Evolutionary conservation across 2,888 invertebrate species (phyloP).

Genomic region (Chorisops tibialis): DNA sequence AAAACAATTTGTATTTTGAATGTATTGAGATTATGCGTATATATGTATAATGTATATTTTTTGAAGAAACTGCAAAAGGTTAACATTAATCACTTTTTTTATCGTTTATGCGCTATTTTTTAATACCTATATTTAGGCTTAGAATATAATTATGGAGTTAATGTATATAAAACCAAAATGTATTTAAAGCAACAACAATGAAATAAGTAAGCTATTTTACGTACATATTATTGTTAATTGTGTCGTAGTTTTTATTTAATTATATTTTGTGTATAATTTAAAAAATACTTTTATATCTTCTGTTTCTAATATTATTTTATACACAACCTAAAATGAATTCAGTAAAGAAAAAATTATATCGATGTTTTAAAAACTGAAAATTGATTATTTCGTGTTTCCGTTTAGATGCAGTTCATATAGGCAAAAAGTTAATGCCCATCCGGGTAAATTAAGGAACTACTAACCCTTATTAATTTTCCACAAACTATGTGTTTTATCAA

Average conservation of each 20-base stretch:
- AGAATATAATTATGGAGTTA: constrained; percentile 1
- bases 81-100: not conserved
- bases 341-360: constrained; percentile 16
- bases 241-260: too few species aligned
- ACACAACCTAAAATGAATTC: not conserved
- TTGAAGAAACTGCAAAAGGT: too few species aligned
- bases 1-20: too few species aligned
- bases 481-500: too few species aligned
- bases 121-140: not conserved
- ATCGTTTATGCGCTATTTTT: constrained; percentile 6
- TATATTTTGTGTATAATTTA: too few species aligned
- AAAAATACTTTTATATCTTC: not conserved
- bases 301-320: constrained; percentile 25
- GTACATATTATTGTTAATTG: constrained; percentile 3
- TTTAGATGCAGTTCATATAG: too few species aligned
- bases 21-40: constrained; percentile 15
- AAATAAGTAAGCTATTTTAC: constrained; percentile 19
- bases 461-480: too few species aligned
- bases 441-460: too few species aligned
- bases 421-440: too few species aligned
- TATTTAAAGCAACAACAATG: not conserved
- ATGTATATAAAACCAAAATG: constrained; percentile 7
- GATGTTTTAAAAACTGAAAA: constrained; percentile 18
- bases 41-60: constrained; percentile 6
- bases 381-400: too few species aligned